These are phyloP conservation scores for Ondatra zibethicus DNA, from an alignment of 2,113 vertebrate genomes.

Conservation along the genomic window DNA sequence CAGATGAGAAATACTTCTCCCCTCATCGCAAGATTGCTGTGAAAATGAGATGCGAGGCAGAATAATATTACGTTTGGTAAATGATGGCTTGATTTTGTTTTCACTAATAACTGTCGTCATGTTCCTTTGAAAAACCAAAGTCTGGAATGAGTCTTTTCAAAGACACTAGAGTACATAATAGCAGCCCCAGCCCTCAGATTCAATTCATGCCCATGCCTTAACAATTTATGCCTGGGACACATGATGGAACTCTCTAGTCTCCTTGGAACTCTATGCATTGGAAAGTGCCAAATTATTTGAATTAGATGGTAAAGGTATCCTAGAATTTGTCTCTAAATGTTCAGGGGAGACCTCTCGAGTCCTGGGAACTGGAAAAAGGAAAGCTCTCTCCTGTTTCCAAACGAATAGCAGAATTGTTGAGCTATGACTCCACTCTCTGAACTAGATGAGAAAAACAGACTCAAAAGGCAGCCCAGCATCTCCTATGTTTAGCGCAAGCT, in stretches of 20 bases:
- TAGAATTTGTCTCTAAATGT: constrained; percentile 16
- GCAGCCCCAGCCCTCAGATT: neutral
- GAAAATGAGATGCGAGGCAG: neutral
- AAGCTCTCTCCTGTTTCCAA: constrained; percentile 23
- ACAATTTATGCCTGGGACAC: neutral
- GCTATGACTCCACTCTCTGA: constrained; percentile 21
- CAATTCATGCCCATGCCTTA: neutral
- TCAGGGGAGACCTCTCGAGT: constrained; percentile 14
- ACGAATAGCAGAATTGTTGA: constrained; percentile 20
- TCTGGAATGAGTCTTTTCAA: neutral
- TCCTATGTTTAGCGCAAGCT: constrained; percentile 64
- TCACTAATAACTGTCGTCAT: neutral
- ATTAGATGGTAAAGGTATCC: neutral
- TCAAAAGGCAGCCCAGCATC: constrained; percentile 2
- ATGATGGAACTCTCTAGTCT: neutral
- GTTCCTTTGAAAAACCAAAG: neutral
- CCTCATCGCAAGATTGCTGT: neutral
- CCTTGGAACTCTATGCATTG: neutral
- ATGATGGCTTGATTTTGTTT: neutral
- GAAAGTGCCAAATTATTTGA: neutral
- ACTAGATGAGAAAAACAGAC: constrained; percentile 77
- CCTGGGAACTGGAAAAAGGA: constrained; percentile 36
- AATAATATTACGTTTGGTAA: neutral
- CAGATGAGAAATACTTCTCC: neutral
- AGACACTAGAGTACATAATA: neutral